Percentiles rank a stretch among this genome's conserved stretches.
These are phyloP conservation scores for Emberiza fucata DNA, from an alignment of 2,113 vertebrate genomes.

Conservation along the genomic window DNA sequence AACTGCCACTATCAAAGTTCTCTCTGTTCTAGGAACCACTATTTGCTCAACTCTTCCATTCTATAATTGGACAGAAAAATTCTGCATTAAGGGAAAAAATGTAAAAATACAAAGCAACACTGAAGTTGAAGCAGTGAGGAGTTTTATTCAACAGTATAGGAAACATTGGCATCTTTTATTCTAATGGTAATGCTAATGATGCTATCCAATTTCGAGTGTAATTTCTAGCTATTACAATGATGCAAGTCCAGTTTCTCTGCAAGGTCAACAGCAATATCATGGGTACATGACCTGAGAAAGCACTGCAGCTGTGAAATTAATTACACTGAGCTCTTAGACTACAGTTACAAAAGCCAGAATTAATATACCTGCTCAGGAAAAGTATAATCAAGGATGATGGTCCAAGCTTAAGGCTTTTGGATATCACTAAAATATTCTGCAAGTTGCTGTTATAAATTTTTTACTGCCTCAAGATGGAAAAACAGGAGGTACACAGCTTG, in stretches of 20 bases:
- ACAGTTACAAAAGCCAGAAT: not conserved
- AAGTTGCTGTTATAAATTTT: not conserved
- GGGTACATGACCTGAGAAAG: not conserved
- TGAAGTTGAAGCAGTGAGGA: not conserved
- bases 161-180: not conserved
- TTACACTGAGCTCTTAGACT: not conserved
- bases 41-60: not conserved
- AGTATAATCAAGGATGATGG: not conserved
- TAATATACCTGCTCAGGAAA: not conserved
- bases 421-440: not conserved
- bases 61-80: not conserved
- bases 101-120: not conserved
- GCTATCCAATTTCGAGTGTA: not conserved
- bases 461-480: not conserved
- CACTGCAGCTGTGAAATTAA: not conserved
- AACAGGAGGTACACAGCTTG: rapidly evolving
- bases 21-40: not conserved
- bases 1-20: not conserved
- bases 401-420: not conserved
- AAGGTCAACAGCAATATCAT: not conserved
- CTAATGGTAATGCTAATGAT: not conserved
- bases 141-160: not conserved
- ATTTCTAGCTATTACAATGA: not conserved
- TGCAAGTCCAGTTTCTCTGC: not conserved
- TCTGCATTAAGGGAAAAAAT: not conserved